phyloP scores from a whole-genome alignment of 2,888 invertebrate genomes.

The Drosophila fulvimacula region DNA sequence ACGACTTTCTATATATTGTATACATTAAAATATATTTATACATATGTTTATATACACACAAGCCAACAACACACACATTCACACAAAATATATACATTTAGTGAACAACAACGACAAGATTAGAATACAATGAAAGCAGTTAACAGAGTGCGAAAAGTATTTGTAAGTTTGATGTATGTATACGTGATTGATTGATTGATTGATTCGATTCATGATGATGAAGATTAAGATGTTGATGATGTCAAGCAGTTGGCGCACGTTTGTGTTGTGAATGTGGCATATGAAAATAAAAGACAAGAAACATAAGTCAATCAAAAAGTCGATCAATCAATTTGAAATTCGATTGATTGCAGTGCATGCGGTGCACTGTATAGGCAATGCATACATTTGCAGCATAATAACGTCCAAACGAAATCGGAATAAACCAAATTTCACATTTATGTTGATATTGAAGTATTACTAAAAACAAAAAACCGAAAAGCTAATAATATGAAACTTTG shows the following conservation, averaged over 20 bases:
- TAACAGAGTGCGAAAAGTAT: slow-evolving; percentile 37
- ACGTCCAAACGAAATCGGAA: background rate
- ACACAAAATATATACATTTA: slow-evolving; percentile 33
- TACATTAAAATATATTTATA: slow-evolving; percentile 16
- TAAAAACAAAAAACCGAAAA: background rate
- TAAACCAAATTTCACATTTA: background rate
- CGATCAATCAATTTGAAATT: slow-evolving; percentile 20
- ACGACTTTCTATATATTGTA: slow-evolving; percentile 83
- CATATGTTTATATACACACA: slow-evolving; percentile 17
- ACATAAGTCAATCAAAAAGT: slow-evolving; percentile 34
- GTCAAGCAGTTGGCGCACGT: slow-evolving; percentile 22
- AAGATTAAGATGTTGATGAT: slow-evolving; percentile 28
- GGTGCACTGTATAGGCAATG: slow-evolving; percentile 19
- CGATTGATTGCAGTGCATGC: slow-evolving; percentile 37
- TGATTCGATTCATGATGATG: slow-evolving; percentile 31
- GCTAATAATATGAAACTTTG: background rate
- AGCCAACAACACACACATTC: slow-evolving; percentile 17
- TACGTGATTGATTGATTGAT: slow-evolving; percentile 34
- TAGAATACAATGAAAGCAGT: slow-evolving; percentile 21
- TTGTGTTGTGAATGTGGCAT: slow-evolving; percentile 41
- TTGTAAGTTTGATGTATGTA: slow-evolving; percentile 21
- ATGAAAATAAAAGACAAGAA: slow-evolving; percentile 49
- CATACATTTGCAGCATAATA: slow-evolving; percentile 16
- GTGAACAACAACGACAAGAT: slow-evolving; percentile 19
- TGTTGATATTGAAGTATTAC: background rate